Conservation (phyloP, 2,888 invertebrate genomes). For the Syritta pipiens region DNA sequence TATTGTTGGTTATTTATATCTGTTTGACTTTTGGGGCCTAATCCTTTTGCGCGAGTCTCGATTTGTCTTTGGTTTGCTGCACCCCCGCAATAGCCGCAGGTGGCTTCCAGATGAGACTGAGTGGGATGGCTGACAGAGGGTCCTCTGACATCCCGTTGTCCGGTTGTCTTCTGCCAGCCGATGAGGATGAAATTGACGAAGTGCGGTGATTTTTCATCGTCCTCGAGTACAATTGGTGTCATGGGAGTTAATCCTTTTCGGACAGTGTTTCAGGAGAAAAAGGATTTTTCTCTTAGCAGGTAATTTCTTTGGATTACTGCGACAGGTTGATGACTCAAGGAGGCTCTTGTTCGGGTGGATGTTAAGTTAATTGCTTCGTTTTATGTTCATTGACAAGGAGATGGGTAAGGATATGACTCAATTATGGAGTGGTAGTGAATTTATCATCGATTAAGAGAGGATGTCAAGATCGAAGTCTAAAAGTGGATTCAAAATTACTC, state of each 20-base stretch:
- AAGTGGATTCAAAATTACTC: no score
- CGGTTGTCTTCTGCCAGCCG: slow-evolving; percentile 6
- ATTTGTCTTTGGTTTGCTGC: slow-evolving; percentile 42
- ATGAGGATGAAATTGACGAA: slow-evolving; percentile 60
- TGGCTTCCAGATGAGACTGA: no score
- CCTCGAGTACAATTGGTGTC: slow-evolving; percentile 53
- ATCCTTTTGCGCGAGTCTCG: slow-evolving; percentile 48
- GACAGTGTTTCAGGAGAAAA: slow-evolving; percentile 46
- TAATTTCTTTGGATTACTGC: slow-evolving; percentile 65
- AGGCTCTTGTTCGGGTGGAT: no score
- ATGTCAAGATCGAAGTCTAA: no score
- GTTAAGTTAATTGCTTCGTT: no score
- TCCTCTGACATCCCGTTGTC: slow-evolving; percentile 44
- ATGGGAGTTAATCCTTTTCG: slow-evolving; percentile 51
- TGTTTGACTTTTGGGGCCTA: slow-evolving; percentile 67
- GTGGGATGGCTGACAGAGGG: slow-evolving; percentile 45
- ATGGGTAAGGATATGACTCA: no score
- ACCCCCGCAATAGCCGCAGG: slow-evolving; percentile 68
- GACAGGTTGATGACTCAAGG: slow-evolving; percentile 61
- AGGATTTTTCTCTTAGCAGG: slow-evolving; percentile 65
- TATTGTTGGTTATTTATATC: slow-evolving; percentile 67
- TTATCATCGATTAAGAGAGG: no score
- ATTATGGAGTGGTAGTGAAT: no score
- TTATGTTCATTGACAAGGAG: no score
- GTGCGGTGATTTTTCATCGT: slow-evolving; percentile 56